Conservation (phyloP, 2,888 invertebrate species). For the Heteromurus nitidus region DNA sequence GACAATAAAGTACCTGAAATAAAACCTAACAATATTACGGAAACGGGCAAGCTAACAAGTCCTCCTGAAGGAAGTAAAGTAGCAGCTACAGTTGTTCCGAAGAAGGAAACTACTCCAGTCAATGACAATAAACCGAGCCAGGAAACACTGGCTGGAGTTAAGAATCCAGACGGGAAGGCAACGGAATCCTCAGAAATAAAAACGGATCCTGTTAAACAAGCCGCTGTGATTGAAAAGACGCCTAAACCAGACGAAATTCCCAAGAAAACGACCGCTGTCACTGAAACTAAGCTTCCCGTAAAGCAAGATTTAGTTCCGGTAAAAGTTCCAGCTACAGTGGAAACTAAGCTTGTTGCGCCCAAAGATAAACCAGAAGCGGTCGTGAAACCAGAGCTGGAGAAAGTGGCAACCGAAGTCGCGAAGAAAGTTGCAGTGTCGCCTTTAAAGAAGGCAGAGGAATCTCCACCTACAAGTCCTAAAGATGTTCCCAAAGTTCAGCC, state of each 20-base stretch:
- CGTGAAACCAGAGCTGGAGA: not conserved
- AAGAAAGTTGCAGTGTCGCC: not conserved
- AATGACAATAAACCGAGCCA: not conserved
- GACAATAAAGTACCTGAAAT: not conserved
- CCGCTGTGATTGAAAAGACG: not conserved
- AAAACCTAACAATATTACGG: not conserved
- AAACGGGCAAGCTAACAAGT: not conserved
- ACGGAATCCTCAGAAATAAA: not conserved
- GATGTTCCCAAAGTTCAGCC: not conserved
- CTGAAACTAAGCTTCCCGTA: conserved; percentile 8
- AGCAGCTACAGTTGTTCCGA: not conserved
- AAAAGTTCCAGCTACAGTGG: conserved; percentile 24
- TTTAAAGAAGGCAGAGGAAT: conserved; percentile 7
- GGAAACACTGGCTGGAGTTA: not conserved
- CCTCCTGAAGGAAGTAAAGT: not conserved
- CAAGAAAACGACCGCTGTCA: conserved; percentile 7
- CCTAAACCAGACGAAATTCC: not conserved
- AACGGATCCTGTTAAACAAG: too few species aligned
- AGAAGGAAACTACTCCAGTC: not conserved
- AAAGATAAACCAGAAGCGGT: not conserved
- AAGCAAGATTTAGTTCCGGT: conserved; percentile 41
- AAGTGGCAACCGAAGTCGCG: not conserved
- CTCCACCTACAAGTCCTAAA: not conserved
- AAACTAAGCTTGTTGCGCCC: not conserved
- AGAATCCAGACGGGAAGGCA: not conserved